phyloP scores from a whole-genome alignment of 2,797 vertebrate genomes.

The Clarias platycephalus region DNA sequence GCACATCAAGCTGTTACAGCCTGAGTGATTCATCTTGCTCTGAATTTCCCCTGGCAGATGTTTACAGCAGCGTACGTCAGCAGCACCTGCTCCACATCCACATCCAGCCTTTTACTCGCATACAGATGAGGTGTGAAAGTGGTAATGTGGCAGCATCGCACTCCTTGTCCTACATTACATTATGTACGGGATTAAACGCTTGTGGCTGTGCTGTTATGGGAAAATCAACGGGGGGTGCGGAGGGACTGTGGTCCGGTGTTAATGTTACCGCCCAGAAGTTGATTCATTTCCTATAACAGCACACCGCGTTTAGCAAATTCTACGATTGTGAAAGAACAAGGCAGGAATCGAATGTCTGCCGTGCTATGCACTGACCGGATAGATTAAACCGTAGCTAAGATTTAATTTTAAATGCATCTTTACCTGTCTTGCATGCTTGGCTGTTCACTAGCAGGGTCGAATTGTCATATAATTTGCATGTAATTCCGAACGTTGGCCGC shows the following conservation, averaged over 20 bases:
- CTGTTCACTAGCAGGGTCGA: not conserved
- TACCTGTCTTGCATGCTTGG: not conserved
- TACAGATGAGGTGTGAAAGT: not conserved
- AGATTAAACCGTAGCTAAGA: not conserved
- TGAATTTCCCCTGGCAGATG: constrained; percentile 26
- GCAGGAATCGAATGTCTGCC: no score
- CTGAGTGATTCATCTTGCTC: constrained; percentile 26
- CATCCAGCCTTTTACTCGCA: not conserved
- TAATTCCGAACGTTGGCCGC: not conserved
- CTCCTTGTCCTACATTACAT: not conserved
- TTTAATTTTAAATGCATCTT: not conserved
- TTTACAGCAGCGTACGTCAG: constrained; percentile 15
- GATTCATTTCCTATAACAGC: no score
- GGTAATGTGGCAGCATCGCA: not conserved
- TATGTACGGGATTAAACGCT: not conserved
- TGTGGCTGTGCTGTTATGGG: not conserved
- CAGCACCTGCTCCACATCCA: not conserved
- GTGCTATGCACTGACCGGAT: no score
- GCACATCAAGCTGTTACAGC: constrained; percentile 30
- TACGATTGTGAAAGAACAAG: no score
- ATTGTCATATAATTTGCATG: not conserved
- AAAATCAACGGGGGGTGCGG: not conserved
- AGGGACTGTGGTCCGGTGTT: not conserved
- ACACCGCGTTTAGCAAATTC: not conserved
- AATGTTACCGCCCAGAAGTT: not conserved